Evolutionary conservation across 2,888 invertebrate species (phyloP), one percentile per base, ranked within the genome.

Genomic region (Papilio gigon): DNA sequence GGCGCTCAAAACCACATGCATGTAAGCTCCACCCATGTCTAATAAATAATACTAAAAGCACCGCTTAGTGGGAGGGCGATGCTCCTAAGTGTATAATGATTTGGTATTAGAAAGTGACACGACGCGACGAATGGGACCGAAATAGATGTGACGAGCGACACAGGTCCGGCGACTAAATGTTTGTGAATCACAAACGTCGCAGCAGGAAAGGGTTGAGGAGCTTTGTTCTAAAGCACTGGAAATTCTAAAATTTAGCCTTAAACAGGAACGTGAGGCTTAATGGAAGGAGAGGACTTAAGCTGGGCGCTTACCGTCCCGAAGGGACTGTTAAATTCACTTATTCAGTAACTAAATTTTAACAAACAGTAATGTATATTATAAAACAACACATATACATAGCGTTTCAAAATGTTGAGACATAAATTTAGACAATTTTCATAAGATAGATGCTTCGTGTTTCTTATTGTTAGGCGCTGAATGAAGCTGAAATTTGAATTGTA

Each of bases 41-140:
- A 56, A 30, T 65, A 64, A 65, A 65, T 69, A 71, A 58, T 70
- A 60, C 72, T 56, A 63, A 75, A 75, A 71, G 68, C 69, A 40
- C 58, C 37, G 65, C 74, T 53, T 70, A 56, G 71, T 74, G 75
- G 74, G 73, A 74, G 75, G 74, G 65, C 65, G 4, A 37, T 40
- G 53, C 30, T 42, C 42, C 62, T n/a, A 65, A 61, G 22, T 60
- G 47, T 33, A 33, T 68, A 53, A 68, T 65, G 40, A 69, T 69
- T 50, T 50, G 22, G 58, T 65, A 65, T 69, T 40, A 69, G 53
- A 42, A 22, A 58, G 35, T 59, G 68, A 64, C 68, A 64, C n/a
- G 47, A 56, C 58, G 35, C 62, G 58, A 37, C 44, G 30, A 33
- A 20, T 3, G 58, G 3, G 17, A 58, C 59, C 5, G 25, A 64